Evolutionary conservation across 2,797 vertebrate species (phyloP), one percentile per base, ranked within the genome.

Genomic region (Menidia menidia): DNA sequence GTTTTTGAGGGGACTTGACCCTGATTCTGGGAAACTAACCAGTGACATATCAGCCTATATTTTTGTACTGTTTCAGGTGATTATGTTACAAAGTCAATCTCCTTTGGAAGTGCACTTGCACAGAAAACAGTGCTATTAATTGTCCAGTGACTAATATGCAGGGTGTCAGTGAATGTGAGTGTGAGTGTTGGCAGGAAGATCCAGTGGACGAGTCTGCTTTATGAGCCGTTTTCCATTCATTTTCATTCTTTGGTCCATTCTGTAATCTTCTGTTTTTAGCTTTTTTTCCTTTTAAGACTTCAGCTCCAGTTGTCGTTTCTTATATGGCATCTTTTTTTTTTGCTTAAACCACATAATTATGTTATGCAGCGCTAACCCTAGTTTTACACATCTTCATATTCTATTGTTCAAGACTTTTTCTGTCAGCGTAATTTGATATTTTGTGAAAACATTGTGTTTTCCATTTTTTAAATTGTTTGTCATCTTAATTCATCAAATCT

Each of bases 161-260:
- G 43, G 54, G 81, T 87, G 87, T 89, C 73, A 42, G 80, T 9
- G 57, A 0, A 69, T 25, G 25, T 25, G 25, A 25, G 83, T 71
- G 90, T 93, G 92, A 92, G 87, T 90, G 87, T 89, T 92, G 92
- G 93, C 89, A 75, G 68, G 66, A 47, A 0, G 12, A 76, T 56
- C 71, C 79, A 81, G 61, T 81, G 54, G 72, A 71, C 67, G 74
- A 71, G 81, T 83, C 33, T 19, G 44, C 64, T 73, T 71, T 50
- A 48, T 52, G 61, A 75, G 11, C 9, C 45, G 44, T 63, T 60
- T 15, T 65, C 56, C 51, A 30, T 43, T 25, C 15, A 4, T 73
- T 75, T 62, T 61, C 25, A n/a, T 74, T 68, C 30, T 77, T 68
- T 69, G 57, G 39, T 64, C 8, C 42, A 41, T 48, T 65, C 70